Conservation (phyloP, 30 jellyfish, hydroid and myxozoan species). For the Mastigias papua region DNA sequence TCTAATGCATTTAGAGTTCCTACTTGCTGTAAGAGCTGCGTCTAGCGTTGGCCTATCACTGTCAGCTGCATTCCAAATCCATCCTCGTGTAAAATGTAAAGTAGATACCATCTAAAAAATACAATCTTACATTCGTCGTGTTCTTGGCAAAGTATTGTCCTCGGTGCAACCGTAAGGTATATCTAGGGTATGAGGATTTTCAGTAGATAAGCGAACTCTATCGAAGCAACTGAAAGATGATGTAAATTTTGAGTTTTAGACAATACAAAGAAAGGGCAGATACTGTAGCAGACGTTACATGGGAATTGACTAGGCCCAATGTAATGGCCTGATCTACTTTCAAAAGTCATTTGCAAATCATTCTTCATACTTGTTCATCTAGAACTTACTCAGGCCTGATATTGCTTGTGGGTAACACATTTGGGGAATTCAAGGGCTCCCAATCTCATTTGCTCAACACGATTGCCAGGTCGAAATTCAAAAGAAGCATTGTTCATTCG, state of each 20-base stretch:
- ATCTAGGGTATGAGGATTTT: not conserved
- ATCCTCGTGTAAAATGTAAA: too few relatives aligned
- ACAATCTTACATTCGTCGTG: not conserved
- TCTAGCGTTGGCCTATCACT: not conserved
- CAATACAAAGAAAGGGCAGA: not conserved
- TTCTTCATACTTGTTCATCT: too few relatives aligned
- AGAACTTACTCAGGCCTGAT: too few relatives aligned
- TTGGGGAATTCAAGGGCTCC: too few relatives aligned
- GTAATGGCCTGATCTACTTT: too few relatives aligned
- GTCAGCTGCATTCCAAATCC: too few relatives aligned
- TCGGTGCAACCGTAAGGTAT: not conserved
- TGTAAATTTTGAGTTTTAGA: not conserved
- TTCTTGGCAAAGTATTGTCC: not conserved
- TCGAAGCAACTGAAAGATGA: not conserved
- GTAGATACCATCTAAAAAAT: too few relatives aligned
- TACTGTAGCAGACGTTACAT: not conserved
- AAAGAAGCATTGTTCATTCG: not conserved
- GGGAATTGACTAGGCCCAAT: too few relatives aligned
- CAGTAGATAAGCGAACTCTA: not conserved
- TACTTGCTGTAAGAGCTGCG: not conserved
- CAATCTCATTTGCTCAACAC: not conserved
- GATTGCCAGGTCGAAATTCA: not conserved
- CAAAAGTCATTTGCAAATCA: too few relatives aligned
- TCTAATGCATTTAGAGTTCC: not conserved
- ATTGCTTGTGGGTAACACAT: too few relatives aligned